Base-by-base conservation (phyloP, 2,888 invertebrate genomes). In the Cheilosia vernalis region DNA sequence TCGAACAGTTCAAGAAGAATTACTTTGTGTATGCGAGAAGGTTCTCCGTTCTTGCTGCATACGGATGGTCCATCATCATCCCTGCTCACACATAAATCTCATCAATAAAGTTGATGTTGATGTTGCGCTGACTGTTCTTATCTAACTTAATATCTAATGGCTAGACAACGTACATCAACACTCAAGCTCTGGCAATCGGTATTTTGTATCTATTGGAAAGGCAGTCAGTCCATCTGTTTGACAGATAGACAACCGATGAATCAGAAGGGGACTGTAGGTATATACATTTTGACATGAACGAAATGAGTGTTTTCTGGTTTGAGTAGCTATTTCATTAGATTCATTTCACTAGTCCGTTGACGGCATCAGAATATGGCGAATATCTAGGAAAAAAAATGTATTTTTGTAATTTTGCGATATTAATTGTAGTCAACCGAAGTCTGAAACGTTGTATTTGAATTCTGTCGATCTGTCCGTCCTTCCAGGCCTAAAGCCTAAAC, bases 111-210 rank as follows among this genome's bases (percentile, higher is more conserved):
- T 40, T 30, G 72, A 56, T 58, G 58, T 19, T 55, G 47, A 66
- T 70, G 84, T 10, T 49, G 21, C 67, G 61, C 56, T 67, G 78
- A 67, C 61, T 67, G 30, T 53, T 64, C 70, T 80, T 80, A 76
- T 85, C 80, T 81, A 80, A 76, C 61, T 81, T 81, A 80, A 81
- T 81, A 85, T 85, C 76, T 61, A 49, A 80, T 47, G 42, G 55
- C 55, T 27, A 69, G 61, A 56, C 55, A 67, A 24, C 10, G 40
- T 60, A 56, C 7, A 58, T 24, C 13, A 60, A 37, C 56, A 56
- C 51, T 66, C 47, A 40, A 64, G 55, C 19, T 37, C 51, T 60
- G 37, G 44, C 64, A 72, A 66, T 72, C 19, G 19, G n/a, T 42
- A 64, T 37, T 56, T 49, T n/a, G 60, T 56, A 40, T 80, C 72